Percentiles rank a stretch among this genome's conserved stretches.
phyloP scores from a whole-genome alignment of 2,113 vertebrate genomes.

The Phylloscopus whistleri region DNA sequence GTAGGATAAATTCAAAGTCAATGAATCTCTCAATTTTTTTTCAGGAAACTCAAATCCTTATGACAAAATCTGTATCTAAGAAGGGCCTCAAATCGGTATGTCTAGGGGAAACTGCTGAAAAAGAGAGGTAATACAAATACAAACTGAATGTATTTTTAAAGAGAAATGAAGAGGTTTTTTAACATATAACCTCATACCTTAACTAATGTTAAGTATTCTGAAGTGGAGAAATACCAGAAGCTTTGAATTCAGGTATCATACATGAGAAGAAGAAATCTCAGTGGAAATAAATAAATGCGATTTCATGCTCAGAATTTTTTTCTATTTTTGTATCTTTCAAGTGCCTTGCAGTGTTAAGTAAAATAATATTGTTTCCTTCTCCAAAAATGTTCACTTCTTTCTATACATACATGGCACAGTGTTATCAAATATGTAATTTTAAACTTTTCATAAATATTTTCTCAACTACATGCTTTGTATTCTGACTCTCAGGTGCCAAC shows the following conservation, averaged over 20 bases:
- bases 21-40: background rate
- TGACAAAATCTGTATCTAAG: background rate
- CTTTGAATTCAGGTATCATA: background rate
- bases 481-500: background rate
- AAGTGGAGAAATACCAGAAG: background rate
- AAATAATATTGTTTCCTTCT: background rate
- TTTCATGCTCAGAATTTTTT: background rate
- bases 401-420: background rate
- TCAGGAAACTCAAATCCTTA: background rate
- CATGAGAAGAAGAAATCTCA: background rate
- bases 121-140: background rate
- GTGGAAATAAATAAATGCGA: background rate
- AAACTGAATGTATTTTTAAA: background rate
- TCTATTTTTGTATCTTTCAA: background rate
- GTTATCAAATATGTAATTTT: background rate
- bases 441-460: background rate
- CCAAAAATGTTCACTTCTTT: background rate
- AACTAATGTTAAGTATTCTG: background rate
- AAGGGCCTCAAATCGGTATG: background rate
- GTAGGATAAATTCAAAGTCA: constrained; percentile 25
- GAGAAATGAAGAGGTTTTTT: background rate
- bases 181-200: background rate
- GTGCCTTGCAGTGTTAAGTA: background rate
- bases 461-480: background rate
- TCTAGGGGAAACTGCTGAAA: background rate